Percentiles rank a stretch among this genome's conserved stretches.
Conservation (phyloP, 2,888 invertebrate species). For the Lysandra bellargus region DNA sequence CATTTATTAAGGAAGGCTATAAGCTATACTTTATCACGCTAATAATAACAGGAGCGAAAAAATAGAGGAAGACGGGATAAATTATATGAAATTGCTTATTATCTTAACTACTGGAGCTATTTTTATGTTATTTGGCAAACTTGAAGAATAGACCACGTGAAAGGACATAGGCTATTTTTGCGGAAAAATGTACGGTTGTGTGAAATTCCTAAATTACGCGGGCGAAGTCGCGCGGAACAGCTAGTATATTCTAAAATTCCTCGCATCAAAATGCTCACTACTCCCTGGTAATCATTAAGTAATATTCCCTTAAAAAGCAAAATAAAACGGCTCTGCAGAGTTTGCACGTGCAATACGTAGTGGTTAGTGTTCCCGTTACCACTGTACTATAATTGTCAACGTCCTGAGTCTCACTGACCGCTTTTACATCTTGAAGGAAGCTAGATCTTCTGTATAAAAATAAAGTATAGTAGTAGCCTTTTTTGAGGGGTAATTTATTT, state of each 20-base stretch:
- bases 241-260: background rate
- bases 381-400: constrained; percentile 14
- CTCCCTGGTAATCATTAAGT: background rate
- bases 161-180: no score
- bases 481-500: background rate
- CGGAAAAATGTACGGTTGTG: no score
- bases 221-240: no score
- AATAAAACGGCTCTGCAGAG: background rate
- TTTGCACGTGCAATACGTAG: background rate
- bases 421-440: background rate
- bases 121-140: no score
- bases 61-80: no score
- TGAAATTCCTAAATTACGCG: no score
- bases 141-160: no score
- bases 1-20: no score
- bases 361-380: background rate
- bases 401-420: constrained; percentile 13
- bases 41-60: no score
- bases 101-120: no score
- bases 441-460: background rate
- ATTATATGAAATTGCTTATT: no score
- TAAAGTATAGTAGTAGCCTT: background rate
- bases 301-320: background rate
- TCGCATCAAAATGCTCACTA: background rate
- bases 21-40: no score